These are phyloP conservation scores for Agriopis marginaria DNA, from an alignment of 2,888 invertebrate genomes.

Conservation along the genomic window DNA sequence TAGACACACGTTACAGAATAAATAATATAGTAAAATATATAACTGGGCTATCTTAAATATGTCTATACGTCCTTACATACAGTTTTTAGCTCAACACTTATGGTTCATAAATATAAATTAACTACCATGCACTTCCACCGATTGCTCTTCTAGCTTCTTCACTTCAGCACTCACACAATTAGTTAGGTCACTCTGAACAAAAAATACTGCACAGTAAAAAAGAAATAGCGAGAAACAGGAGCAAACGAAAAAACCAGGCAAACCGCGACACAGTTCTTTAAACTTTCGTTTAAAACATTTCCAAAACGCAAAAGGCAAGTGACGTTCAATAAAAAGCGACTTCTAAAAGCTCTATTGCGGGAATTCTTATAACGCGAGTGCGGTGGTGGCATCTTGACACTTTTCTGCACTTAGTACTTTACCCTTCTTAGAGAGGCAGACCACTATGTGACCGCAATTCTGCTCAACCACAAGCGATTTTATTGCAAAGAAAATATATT, in stretches of 20 bases:
- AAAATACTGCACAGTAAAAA: constrained; percentile 7
- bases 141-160: constrained; percentile 10
- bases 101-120: constrained; percentile 9
- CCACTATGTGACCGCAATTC: constrained; percentile 73
- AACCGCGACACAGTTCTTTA: constrained; percentile 9
- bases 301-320: constrained; percentile 51
- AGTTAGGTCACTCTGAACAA: constrained; percentile 19
- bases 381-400: constrained; percentile 59
- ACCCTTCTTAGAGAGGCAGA: constrained; percentile 55
- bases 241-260: constrained; percentile 8
- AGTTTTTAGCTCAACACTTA: not conserved
- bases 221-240: not conserved
- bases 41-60: not conserved
- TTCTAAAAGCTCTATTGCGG: constrained; percentile 65
- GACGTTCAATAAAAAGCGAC: constrained; percentile 61
- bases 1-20: no score
- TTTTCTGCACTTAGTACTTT: constrained; percentile 69
- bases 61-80: not conserved
- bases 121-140: not conserved
- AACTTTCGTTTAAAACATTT: constrained; percentile 33
- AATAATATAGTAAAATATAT: not conserved
- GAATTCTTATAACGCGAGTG: constrained; percentile 60
- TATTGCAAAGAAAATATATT: constrained; percentile 67
- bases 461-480: constrained; percentile 68
- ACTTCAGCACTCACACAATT: constrained; percentile 2